Evolutionary conservation across 2,888 invertebrate species (phyloP).

Genomic region (Chalcis sispes): DNA sequence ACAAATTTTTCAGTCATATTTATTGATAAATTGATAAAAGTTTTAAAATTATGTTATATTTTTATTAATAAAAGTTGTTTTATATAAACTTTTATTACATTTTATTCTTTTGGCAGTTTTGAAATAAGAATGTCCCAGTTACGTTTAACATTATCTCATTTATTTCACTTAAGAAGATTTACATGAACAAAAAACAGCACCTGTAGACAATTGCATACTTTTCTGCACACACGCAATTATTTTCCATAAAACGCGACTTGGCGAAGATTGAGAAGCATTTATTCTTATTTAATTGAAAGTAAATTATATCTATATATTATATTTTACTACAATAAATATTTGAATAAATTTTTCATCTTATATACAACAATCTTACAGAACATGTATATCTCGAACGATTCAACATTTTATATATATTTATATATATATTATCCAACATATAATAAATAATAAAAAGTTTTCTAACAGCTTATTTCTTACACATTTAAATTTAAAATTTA

Average conservation of each 20-base stretch:
- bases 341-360: conserved; percentile 12
- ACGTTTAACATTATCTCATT: conserved; percentile 34
- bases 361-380: conserved; percentile 40
- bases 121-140: conserved; percentile 27
- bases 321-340: conserved; percentile 23
- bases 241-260: conserved; percentile 9
- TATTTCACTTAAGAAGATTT: conserved; percentile 47
- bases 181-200: conserved; percentile 42
- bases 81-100: too few species aligned
- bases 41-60: too few species aligned
- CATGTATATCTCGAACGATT: conserved; percentile 16
- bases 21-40: too few species aligned
- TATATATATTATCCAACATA: not conserved
- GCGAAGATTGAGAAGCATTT: not conserved
- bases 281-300: conserved; percentile 20
- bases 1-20: too few species aligned
- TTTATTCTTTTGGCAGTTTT: conserved; percentile 3
- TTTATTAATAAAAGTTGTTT: too few species aligned
- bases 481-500: conserved; percentile 21
- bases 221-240: conserved; percentile 3
- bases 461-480: conserved; percentile 12
- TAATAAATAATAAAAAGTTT: not conserved
- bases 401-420: conserved; percentile 6
- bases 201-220: not conserved
- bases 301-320: conserved; percentile 20